Evolutionary conservation across 2,888 invertebrate genomes (phyloP).

Genomic region (Pachydiplax longipennis): DNA sequence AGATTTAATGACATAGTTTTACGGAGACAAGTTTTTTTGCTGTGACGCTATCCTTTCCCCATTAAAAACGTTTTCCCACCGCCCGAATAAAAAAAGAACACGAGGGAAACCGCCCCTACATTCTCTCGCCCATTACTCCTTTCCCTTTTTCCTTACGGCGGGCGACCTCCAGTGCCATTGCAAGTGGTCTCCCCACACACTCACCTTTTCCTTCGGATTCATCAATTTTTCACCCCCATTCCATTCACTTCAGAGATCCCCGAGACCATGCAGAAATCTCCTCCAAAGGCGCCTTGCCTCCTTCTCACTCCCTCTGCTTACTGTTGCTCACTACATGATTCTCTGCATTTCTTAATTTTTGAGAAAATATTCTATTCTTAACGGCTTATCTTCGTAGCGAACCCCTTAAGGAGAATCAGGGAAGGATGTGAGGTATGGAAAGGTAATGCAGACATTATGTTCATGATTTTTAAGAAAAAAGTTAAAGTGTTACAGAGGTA

Average conservation of each 20-base stretch:
- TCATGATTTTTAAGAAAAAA: no score
- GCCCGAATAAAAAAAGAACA: neutral
- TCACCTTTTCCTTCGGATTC: conserved; percentile 32
- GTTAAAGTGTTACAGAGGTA: no score
- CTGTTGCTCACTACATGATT: neutral
- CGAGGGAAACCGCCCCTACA: neutral
- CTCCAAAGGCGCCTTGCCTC: neutral
- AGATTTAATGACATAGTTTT: no score
- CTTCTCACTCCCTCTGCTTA: neutral
- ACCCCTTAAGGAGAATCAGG: no score
- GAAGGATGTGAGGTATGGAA: no score
- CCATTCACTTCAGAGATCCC: neutral
- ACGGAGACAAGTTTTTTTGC: neutral
- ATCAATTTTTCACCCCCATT: conserved; percentile 13
- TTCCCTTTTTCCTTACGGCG: conserved; percentile 16
- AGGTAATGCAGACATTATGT: no score
- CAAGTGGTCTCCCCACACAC: neutral
- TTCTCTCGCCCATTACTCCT: conserved; percentile 14
- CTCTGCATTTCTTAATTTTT: no score
- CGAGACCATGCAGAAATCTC: neutral
- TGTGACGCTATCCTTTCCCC: neutral
- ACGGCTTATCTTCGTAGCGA: no score
- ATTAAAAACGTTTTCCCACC: neutral
- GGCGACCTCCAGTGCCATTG: neutral
- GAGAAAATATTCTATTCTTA: no score